These are phyloP conservation scores for Psilopogon haemacephalus DNA, from an alignment of 2,113 vertebrate species.

Conservation along the genomic window DNA sequence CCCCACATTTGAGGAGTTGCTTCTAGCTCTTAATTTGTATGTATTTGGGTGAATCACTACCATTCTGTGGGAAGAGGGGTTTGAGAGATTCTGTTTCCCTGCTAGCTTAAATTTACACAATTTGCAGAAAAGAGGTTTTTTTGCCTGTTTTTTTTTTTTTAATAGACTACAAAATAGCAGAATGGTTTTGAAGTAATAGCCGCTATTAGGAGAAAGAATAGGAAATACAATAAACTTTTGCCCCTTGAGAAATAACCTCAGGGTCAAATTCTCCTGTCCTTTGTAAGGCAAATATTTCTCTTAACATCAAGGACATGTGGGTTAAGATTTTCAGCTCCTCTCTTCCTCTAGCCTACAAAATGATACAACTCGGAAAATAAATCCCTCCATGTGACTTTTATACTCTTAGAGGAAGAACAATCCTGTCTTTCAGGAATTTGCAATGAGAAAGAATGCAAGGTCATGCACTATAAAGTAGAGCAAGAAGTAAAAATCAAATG, in stretches of 20 bases:
- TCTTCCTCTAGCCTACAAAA: not conserved
- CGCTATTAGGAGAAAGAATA: conserved; percentile 8
- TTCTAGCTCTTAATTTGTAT: not conserved
- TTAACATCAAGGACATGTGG: not conserved
- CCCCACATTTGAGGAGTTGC: not conserved
- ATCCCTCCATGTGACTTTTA: not conserved
- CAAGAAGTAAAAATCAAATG: conserved; percentile 9
- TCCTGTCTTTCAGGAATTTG: not conserved
- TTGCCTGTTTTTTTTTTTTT: not conserved
- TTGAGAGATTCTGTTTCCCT: not conserved
- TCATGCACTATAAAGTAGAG: not conserved
- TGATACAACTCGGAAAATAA: not conserved
- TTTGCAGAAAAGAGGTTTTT: not conserved
- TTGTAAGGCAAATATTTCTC: not conserved
- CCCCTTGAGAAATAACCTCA: not conserved
- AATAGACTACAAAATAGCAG: conserved; percentile 8
- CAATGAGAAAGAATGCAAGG: not conserved
- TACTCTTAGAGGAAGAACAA: not conserved
- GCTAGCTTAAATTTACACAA: not conserved
- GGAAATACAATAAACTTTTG: conserved; percentile 42
- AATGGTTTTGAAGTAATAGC: conserved; percentile 19
- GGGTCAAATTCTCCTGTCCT: not conserved
- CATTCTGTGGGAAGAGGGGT: not conserved
- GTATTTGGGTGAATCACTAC: not conserved
- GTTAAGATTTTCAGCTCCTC: not conserved